These are phyloP conservation scores for Muricea muricata DNA, from an alignment of 92 coral and sea anemone species.

Conservation along the genomic window DNA sequence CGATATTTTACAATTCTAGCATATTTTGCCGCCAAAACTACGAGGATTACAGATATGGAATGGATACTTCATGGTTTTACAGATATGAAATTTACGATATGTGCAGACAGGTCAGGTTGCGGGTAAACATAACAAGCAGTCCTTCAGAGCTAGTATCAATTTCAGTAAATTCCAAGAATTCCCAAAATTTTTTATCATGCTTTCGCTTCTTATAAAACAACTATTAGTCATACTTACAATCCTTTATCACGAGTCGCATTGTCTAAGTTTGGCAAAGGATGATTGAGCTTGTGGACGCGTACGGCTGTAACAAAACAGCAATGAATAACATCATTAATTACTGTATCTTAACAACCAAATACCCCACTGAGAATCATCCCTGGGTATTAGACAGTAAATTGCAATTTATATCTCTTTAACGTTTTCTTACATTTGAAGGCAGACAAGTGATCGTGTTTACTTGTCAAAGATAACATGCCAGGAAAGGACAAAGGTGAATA, in stretches of 20 bases:
- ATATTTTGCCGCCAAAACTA: no score
- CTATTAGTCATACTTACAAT: constrained; percentile 85
- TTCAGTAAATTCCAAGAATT: constrained; percentile 3
- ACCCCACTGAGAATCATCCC: not conserved
- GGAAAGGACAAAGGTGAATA: not conserved
- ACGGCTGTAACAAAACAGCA: constrained; percentile 17
- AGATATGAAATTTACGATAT: no score
- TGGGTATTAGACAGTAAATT: not conserved
- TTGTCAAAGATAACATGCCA: not conserved
- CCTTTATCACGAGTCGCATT: constrained; percentile 91
- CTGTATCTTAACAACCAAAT: not conserved
- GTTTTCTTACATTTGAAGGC: constrained; percentile 77
- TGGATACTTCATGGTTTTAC: no score
- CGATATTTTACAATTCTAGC: no score
- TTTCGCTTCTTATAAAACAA: constrained; percentile 76
- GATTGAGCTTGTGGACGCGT: constrained; percentile 78
- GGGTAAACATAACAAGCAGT: not conserved
- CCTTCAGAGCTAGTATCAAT: not conserved
- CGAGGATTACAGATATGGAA: no score
- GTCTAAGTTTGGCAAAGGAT: constrained; percentile 84
- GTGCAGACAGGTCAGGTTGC: no score
- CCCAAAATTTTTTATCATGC: constrained; percentile 26
- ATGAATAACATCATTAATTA: not conserved
- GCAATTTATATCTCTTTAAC: not conserved
- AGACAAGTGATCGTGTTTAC: constrained; percentile 53